phyloP scores from a whole-genome alignment of 2,113 vertebrate species.

The Struthidea cinerea region DNA sequence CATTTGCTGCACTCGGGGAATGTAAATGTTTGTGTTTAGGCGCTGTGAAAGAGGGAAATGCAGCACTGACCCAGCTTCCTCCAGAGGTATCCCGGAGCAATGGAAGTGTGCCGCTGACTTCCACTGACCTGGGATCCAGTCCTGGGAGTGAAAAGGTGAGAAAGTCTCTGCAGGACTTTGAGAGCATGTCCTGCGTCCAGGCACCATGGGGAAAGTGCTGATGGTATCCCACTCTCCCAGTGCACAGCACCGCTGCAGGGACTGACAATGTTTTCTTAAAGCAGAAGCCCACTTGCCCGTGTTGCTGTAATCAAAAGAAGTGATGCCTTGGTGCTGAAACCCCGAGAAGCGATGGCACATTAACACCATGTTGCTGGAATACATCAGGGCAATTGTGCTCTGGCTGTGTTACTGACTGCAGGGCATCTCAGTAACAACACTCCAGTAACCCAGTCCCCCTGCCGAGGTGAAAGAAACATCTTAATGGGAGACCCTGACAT shows the following conservation, averaged over 20 bases:
- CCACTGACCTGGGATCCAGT: background rate
- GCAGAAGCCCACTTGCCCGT: background rate
- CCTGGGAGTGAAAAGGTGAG: background rate
- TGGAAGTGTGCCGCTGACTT: background rate
- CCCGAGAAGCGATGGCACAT: conserved; percentile 19
- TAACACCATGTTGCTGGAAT: conserved; percentile 16
- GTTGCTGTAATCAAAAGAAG: background rate
- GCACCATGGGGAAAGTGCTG: background rate
- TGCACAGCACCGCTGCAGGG: background rate
- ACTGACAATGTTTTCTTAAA: background rate
- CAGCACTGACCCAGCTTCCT: background rate
- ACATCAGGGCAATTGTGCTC: conserved; percentile 9
- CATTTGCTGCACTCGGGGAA: background rate
- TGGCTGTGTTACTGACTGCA: background rate
- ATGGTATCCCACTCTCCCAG: background rate
- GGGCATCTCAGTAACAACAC: background rate
- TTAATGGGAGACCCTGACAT: conserved; percentile 47
- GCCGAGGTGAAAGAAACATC: conserved; percentile 50
- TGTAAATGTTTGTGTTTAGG: background rate
- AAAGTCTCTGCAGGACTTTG: background rate
- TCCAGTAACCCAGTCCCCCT: background rate
- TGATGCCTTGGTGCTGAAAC: conserved; percentile 40
- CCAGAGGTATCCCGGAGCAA: background rate
- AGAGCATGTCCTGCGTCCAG: background rate
- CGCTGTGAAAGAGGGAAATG: background rate